phyloP scores from a whole-genome alignment of 1,140 invertebrate genomes.

The Sarcophaga peregrina region DNA sequence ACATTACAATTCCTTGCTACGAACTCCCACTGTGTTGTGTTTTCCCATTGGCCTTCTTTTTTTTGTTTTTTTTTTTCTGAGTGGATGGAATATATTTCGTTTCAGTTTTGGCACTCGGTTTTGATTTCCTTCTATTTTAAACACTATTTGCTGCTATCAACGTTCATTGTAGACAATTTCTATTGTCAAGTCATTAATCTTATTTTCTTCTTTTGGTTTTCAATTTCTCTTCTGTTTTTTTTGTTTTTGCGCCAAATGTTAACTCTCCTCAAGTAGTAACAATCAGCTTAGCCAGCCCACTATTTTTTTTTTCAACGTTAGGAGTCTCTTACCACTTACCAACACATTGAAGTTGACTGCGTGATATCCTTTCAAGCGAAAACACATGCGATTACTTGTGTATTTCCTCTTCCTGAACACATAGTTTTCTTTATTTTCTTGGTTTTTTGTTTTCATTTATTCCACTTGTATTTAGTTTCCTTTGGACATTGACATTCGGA shows the following conservation, averaged over 20 bases:
- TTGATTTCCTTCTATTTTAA: not conserved
- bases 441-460: no score
- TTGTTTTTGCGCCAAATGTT: no score
- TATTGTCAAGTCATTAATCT: conserved; percentile 41
- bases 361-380: conserved; percentile 62
- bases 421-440: not conserved
- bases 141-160: not conserved
- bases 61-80: no score
- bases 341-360: conserved; percentile 44
- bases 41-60: no score
- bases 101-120: not conserved
- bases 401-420: conserved; percentile 51
- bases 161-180: conserved; percentile 32
- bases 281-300: conserved; percentile 24
- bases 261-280: conserved; percentile 9
- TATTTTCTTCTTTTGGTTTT: conserved; percentile 21
- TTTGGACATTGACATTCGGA: conserved; percentile 1
- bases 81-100: no score
- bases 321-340: not conserved
- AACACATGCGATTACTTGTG: conserved; percentile 63
- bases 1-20: no score
- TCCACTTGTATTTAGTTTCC: not conserved
- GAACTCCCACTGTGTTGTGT: no score
- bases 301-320: not conserved
- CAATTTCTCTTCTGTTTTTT: not conserved